phyloP scores from a whole-genome alignment of 92 coral and sea anemone genomes.

The Plumapathes pennacea region DNA sequence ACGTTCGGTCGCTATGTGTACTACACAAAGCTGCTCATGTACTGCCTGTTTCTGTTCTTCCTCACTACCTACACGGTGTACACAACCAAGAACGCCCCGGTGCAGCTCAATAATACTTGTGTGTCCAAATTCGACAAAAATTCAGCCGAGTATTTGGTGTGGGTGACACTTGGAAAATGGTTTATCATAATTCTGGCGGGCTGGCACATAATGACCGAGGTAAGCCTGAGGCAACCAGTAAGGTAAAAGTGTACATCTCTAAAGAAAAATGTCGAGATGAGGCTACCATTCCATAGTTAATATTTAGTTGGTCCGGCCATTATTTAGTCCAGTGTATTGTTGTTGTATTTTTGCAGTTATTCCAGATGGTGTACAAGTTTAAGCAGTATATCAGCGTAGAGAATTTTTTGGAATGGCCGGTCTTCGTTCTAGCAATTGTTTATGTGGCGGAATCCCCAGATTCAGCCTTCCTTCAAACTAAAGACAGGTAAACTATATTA shows the following conservation, averaged over 20 bases:
- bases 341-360: conserved; percentile 42
- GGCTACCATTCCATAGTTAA: no score
- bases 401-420: conserved; percentile 80
- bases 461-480: no score
- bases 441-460: conserved; percentile 81
- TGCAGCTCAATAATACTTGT: conserved; percentile 3
- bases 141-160: conserved; percentile 49
- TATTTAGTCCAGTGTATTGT: background rate
- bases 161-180: conserved; percentile 70
- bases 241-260: no score
- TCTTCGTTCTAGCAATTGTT: conserved; percentile 66
- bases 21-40: conserved; percentile 74
- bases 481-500: no score
- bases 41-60: conserved; percentile 63
- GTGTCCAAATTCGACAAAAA: background rate
- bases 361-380: conserved; percentile 78
- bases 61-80: conserved; percentile 79
- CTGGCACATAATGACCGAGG: conserved; percentile 81
- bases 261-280: no score
- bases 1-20: conserved; percentile 81
- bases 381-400: conserved; percentile 67
- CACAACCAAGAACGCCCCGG: conserved; percentile 37
- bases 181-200: conserved; percentile 62
- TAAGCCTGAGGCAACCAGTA: no score
- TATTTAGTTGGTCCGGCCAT: no score